Conservation (phyloP, 2,797 vertebrate genomes). For the Spinibarbus caldwelli region DNA sequence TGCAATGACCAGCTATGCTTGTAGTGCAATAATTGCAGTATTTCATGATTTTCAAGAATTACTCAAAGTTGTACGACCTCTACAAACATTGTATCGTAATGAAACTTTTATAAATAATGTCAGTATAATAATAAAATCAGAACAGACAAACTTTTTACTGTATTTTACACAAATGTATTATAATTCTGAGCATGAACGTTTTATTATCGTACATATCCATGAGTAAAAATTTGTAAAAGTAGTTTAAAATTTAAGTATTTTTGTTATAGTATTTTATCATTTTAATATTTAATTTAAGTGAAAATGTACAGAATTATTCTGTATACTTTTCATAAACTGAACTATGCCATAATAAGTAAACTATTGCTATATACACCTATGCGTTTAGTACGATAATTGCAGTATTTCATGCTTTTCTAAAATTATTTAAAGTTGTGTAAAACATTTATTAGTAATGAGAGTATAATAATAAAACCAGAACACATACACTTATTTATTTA, state of each 20-base stretch:
- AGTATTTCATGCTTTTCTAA: not conserved
- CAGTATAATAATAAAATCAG: not conserved
- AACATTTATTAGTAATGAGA: not conserved
- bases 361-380: not conserved
- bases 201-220: not conserved
- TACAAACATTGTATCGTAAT: not conserved
- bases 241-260: too few relatives aligned
- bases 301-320: not conserved
- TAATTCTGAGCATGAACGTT: not conserved
- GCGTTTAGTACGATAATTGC: not conserved
- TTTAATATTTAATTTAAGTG: not conserved
- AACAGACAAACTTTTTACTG: not conserved
- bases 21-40: not conserved
- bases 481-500: not conserved
- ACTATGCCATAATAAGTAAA: not conserved
- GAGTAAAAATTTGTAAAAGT: not conserved
- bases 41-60: not conserved
- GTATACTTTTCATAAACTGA: not conserved
- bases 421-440: not conserved
- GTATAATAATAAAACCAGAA: not conserved
- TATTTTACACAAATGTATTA: not conserved
- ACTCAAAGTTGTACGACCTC: not conserved
- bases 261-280: not conserved
- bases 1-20: not conserved
- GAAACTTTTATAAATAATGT: not conserved